Percentiles rank a stretch among this genome's conserved stretches.
phyloP scores from a whole-genome alignment of 2,888 invertebrate species.

The Neoascia interrupta region DNA sequence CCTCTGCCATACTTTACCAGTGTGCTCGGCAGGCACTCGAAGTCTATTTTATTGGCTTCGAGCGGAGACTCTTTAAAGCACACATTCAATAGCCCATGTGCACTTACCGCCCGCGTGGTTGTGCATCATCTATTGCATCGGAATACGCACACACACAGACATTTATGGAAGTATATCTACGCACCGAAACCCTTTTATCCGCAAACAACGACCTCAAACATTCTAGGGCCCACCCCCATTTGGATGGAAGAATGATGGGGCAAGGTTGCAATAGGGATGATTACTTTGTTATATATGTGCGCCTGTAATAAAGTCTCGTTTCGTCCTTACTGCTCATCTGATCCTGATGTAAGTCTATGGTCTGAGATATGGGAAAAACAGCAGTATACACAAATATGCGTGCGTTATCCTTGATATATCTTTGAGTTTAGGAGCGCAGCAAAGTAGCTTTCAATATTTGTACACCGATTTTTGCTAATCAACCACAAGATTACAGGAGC shows the following conservation, averaged over 20 bases:
- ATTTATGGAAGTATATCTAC: neutral
- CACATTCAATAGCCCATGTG: neutral
- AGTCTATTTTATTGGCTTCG: slow-evolving; percentile 26
- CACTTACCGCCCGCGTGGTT: neutral
- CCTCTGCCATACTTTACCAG: slow-evolving; percentile 14
- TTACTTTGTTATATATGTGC: no score
- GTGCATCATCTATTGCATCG: neutral
- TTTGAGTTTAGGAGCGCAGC: neutral
- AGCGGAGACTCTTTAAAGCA: slow-evolving; percentile 13
- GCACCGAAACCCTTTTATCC: slow-evolving; percentile 18
- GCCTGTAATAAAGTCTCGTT: no score
- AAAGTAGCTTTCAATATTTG: slow-evolving; percentile 11
- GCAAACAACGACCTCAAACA: slow-evolving; percentile 5
- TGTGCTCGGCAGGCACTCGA: slow-evolving; percentile 2
- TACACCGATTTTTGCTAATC: slow-evolving; percentile 13
- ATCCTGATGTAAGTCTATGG: no score
- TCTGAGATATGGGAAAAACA: neutral
- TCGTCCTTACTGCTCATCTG: no score
- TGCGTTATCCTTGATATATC: slow-evolving; percentile 30
- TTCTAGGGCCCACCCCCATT: neutral
- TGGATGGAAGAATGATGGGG: no score
- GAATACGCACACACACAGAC: slow-evolving; percentile 1
- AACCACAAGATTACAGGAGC: slow-evolving; percentile 9
- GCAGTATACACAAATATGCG: slow-evolving; percentile 17
- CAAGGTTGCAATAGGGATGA: no score